Percentiles rank a stretch among this genome's conserved stretches.
phyloP scores from a whole-genome alignment of 2,797 vertebrate genomes.

The Adelosebastes latens region DNA sequence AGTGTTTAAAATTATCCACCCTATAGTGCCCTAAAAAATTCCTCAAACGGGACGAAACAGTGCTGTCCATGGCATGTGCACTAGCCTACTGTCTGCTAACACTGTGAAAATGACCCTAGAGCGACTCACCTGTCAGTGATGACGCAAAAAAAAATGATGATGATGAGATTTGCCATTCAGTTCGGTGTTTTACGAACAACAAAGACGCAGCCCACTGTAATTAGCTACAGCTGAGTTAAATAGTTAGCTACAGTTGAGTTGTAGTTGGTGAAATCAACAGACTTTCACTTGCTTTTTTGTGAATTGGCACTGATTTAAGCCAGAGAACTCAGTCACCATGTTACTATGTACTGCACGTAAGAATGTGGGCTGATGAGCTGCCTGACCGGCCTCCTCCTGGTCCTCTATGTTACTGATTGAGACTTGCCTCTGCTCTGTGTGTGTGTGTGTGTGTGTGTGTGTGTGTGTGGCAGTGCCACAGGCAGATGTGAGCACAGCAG shows the following conservation, averaged over 20 bases:
- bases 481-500: constrained; percentile 63
- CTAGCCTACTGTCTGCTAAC: not conserved
- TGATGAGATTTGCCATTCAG: not conserved
- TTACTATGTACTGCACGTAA: not conserved
- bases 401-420: constrained; percentile 37
- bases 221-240: not conserved
- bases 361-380: not conserved
- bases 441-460: not conserved
- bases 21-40: not conserved
- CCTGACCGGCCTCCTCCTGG: constrained; percentile 9
- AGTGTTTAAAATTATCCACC: no score
- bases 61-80: not conserved
- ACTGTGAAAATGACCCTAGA: no score
- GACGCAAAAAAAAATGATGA: not conserved
- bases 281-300: not conserved
- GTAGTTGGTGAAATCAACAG: not conserved
- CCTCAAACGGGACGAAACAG: not conserved
- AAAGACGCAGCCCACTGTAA: not conserved
- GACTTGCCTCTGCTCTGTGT: constrained; percentile 7
- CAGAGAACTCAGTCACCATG: not conserved
- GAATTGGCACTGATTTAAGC: not conserved
- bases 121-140: no score
- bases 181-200: not conserved
- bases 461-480: not conserved
- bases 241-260: no score